Evolutionary conservation across 1,140 invertebrate genomes (phyloP), one percentile per base, ranked within the genome.

Genomic region (Agrilus planipennis): DNA sequence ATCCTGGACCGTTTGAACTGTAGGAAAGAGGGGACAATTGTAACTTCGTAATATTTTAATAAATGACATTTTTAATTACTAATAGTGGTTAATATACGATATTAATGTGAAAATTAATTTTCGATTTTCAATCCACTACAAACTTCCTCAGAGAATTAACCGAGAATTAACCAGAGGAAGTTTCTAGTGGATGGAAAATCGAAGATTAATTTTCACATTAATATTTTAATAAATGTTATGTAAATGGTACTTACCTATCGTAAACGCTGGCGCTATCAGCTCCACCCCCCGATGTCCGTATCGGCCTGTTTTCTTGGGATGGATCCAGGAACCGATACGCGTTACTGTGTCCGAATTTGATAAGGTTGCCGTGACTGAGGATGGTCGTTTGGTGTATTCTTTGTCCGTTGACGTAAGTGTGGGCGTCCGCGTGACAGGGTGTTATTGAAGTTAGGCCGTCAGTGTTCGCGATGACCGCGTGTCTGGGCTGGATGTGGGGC

Each of bases 241-340:
- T 25, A 30, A 29, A n/a, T 5, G 4, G 25, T 14, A 45, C 34
- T 64, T 61, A 85, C 81, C 81, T 82, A 62, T 86, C 82, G 58
- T 85, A 84, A 35, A 81, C 71, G 50, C 81, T 84, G 14, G 73
- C 23, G 30, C 79, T 81, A 53, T 83, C 80, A 50, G 80, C 76
- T 25, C 21, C 35, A 50, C 79, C 76, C 25, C 21, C 35, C 11
- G 31, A 52, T 49, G 55, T 42, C 48, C 57, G 52, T 34, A 73
- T 64, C 37, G 79, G 76, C 47, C 87, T 76, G 54, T 86, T 85
- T 60, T 92, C 89, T 44, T 84, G 82, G 34, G 77, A 74, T 4
- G 90, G 88, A 68, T 97, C 91, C 46, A 92, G 73, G 68, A 95
- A 96, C 50, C 89, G 76, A 67, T 93, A 96, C 16, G 86, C 86